Base-by-base conservation (phyloP, 2,797 vertebrate species). In the Lepus townsendii region DNA sequence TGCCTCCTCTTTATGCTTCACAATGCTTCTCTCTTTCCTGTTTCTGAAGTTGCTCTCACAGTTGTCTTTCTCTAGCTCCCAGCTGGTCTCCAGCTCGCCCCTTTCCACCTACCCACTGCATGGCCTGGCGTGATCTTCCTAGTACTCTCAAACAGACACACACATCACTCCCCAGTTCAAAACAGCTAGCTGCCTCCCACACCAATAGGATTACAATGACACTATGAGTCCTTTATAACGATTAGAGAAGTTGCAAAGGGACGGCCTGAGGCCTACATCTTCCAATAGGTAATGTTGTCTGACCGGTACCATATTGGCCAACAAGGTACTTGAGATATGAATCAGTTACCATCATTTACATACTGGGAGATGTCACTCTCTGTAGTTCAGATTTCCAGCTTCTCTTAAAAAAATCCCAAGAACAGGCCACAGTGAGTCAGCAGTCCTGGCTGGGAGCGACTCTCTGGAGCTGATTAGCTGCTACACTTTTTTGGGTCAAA, bases 361-460 rank as follows among this genome's bases (percentile, higher is more conserved):
- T 75, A 19, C 24, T 38, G 66, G 62, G 42, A 65, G 60, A 19
- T 69, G 22, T 42, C 5, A 62, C 66, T 72, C 22, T 16, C 16
- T 20, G 27, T 50, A 7, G 26, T 54, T 75, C 50, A 47, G 5
- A 87, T 87, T 52, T 63, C 63, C 17, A 92, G 11, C 13, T 83
- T 73, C 60, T 87, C 32, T 78, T 62, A 22, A 87, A 60, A 60
- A 83, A 62, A 73, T 72, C 32, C 54, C n/a, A 73, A 77, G 50
- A 17, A 35, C 17, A 14, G 69, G 63, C 14, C 9, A 65, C 17
- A 17, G 2, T 8, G 50, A 66, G 9, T 47, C 57, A 30, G 35
- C 16, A 60, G 60, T 54, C 82, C 30, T 19, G 22, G 19, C 14
- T 22, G 35, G 54, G 13, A 26, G 35, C 52, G 60, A 7, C 42